A percentile compares a stretch with the other conserved stretches of the same genome.
Conservation (phyloP, 2,888 invertebrate species). For the Napeogenes sylphis region DNA sequence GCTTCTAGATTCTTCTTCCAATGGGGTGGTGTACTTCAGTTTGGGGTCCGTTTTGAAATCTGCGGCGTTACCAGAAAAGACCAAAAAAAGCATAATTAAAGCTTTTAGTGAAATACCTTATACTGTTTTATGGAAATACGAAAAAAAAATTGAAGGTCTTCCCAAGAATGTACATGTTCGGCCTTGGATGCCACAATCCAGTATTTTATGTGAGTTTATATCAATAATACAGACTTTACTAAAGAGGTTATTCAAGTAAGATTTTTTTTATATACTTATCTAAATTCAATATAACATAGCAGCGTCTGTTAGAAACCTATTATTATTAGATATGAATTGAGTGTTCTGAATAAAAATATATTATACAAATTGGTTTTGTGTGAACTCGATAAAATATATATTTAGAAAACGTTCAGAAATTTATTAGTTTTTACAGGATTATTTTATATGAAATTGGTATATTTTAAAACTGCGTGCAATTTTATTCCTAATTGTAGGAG, state of each 20-base stretch:
- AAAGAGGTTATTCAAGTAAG: neutral
- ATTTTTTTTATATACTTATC: too few relatives aligned
- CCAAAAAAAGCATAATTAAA: constrained; percentile 40
- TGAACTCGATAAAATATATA: too few relatives aligned
- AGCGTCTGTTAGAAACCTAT: too few relatives aligned
- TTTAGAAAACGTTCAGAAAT: neutral
- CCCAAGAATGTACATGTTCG: constrained; percentile 64
- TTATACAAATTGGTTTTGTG: too few relatives aligned
- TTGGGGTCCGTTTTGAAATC: constrained; percentile 56
- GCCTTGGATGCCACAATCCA: constrained; percentile 74
- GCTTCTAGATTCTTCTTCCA: constrained; percentile 46
- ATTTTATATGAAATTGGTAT: too few relatives aligned
- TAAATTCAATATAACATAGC: too few relatives aligned
- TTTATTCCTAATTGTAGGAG: too few relatives aligned
- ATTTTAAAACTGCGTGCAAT: too few relatives aligned
- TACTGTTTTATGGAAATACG: constrained; percentile 74
- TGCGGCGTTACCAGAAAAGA: constrained; percentile 35
- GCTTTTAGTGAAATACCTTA: constrained; percentile 46
- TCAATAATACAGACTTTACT: too few relatives aligned
- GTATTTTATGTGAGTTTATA: constrained; percentile 60
- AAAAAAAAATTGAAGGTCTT: constrained; percentile 50
- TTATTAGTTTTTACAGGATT: neutral
- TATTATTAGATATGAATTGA: neutral
- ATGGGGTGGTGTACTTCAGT: constrained; percentile 62
- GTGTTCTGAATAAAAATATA: neutral